Conservation (phyloP, 2,797 vertebrate genomes). For the Notolabrus celidotus region DNA sequence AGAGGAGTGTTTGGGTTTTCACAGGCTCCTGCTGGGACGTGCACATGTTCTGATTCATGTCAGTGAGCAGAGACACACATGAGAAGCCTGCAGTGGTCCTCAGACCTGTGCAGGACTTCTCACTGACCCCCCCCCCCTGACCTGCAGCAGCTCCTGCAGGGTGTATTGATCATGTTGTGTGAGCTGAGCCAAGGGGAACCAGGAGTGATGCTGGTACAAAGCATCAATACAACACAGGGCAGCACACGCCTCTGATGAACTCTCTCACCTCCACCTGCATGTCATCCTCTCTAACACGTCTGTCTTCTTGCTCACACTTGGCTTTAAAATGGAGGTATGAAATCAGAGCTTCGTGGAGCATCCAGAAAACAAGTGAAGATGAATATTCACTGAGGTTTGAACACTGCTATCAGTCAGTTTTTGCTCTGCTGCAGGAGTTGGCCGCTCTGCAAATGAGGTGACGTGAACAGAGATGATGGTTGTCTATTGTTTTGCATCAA, state of each 20-base stretch:
- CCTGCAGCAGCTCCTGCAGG: conserved; percentile 3
- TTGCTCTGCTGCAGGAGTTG: no score
- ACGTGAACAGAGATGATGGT: no score
- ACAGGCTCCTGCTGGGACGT: neutral
- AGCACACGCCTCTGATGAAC: conserved; percentile 10
- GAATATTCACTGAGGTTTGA: no score
- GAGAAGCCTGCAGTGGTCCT: neutral
- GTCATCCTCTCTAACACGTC: neutral
- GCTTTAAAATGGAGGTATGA: no score
- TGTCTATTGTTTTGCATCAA: no score
- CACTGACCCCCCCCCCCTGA: neutral
- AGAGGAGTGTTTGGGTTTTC: neutral
- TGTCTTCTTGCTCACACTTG: neutral
- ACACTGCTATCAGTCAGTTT: no score
- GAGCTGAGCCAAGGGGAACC: conserved; percentile 6
- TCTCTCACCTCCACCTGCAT: conserved; percentile 14
- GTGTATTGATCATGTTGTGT: conserved; percentile 17
- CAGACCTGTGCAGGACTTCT: neutral
- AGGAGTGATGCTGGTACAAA: neutral
- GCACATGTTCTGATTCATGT: neutral
- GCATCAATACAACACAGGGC: conserved; percentile 18
- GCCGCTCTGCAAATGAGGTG: no score
- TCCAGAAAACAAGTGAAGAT: no score
- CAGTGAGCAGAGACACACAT: neutral
- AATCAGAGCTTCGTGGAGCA: no score